Percentiles rank a stretch among this genome's conserved stretches.
Evolutionary conservation across 2,888 invertebrate genomes (phyloP).

Genomic region (Hirtodrosophila cameraria): DNA sequence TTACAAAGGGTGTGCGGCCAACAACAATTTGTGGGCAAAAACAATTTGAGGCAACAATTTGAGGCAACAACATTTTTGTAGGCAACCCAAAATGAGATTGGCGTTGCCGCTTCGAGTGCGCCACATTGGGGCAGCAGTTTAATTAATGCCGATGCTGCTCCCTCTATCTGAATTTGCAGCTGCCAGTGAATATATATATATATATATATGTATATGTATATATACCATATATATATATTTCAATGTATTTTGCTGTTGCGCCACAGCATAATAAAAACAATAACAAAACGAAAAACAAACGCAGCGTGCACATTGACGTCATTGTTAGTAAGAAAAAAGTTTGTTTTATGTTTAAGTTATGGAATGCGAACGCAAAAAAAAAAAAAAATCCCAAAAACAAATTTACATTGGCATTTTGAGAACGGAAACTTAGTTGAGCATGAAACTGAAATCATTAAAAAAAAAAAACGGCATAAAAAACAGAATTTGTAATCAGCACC

Average conservation of each 20-base stretch:
- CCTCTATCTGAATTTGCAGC: conserved; percentile 58
- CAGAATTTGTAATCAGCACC: conserved; percentile 11
- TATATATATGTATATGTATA: conserved; percentile 59
- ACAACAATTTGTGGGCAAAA: conserved; percentile 27
- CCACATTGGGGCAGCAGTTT: conserved; percentile 41
- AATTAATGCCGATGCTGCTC: conserved; percentile 62
- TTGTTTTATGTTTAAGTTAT: conserved; percentile 27
- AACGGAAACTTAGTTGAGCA: conserved; percentile 13
- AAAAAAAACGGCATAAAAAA: conserved; percentile 27
- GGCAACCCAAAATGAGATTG: not conserved
- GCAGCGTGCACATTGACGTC: conserved; percentile 68
- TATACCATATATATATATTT: conserved; percentile 53
- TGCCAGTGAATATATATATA: conserved; percentile 54
- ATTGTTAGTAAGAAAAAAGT: conserved; percentile 32
- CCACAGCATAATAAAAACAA: conserved; percentile 47
- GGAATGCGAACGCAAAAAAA: conserved; percentile 2
- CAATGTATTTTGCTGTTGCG: conserved; percentile 52
- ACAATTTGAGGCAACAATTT: conserved; percentile 24
- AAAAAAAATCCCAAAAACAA: conserved; percentile 3
- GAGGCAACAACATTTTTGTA: conserved; percentile 10
- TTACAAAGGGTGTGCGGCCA: conserved; percentile 13
- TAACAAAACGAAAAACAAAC: conserved; percentile 23
- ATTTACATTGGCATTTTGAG: conserved; percentile 8
- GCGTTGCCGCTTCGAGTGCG: conserved; percentile 25
- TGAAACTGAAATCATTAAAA: conserved; percentile 22